Evolutionary conservation across 2,888 invertebrate species (phyloP), one percentile per base, ranked within the genome.

Genomic region (Tenthredo livida): DNA sequence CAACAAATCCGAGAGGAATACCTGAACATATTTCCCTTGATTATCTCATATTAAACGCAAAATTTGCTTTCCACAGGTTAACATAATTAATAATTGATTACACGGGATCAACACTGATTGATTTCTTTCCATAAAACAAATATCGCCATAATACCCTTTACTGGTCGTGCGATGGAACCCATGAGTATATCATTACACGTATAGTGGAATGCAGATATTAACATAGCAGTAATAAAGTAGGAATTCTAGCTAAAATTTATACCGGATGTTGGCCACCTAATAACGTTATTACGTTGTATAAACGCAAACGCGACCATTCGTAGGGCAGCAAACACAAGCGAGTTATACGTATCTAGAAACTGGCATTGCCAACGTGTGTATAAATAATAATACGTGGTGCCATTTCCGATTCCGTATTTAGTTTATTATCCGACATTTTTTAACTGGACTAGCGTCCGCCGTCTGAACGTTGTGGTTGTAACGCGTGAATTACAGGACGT

Each of bases 361-460:
- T 47, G 67, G 15, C 67, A 83, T 67, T 67, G 43, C 33, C 25
- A 83, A 43, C 17, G 21, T 85, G 21, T 85, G 89, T 88, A 89
- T 91, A 92, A 92, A 91, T 73, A 92, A 92, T 73, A 91, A 92
- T 92, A 91, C 89, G 87, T 87, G 89, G 86, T 90, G 91, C 91
- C 91, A 92, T 92, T 92, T 92, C 91, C 91, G 91, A 92, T 92
- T 91, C 91, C 87, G 91, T 91, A 92, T 92, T 92, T 91, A 92
- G 91, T 92, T 92, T 92, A 92, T 92, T 91, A 92, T 83, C 47
- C 67, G 29, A 29, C 15, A 47, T 61, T 83, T 83, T 80, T 80
- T n/a, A 80, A n/a, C 58, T 17, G 58, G 37, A 37, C 40, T 40
- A 25, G 12, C 78, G 40, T 61, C 37, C 37, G 80, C 80, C 47